A percentile compares a stretch with the other conserved stretches of the same genome.
phyloP scores from a whole-genome alignment of 2,113 vertebrate species.

The Centropus bengalensis region DNA sequence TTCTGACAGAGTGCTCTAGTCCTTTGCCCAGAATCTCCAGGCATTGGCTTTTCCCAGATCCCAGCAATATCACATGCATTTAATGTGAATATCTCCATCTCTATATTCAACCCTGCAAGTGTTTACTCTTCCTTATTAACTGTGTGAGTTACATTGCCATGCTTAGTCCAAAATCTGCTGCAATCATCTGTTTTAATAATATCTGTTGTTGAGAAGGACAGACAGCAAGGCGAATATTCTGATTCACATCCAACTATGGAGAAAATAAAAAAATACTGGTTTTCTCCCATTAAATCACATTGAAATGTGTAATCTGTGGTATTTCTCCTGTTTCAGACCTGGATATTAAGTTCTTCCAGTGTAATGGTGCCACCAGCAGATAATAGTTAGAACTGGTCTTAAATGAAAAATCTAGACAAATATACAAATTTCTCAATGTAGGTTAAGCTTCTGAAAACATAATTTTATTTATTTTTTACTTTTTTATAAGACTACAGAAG shows the following conservation, averaged over 20 bases:
- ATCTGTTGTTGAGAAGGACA: neutral
- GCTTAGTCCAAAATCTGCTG: neutral
- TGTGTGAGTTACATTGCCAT: neutral
- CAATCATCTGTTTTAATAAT: neutral
- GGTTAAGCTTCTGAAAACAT: neutral
- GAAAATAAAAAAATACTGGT: neutral
- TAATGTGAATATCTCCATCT: neutral
- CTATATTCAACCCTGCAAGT: neutral
- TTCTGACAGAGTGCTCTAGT: neutral
- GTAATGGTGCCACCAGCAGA: constrained; percentile 70
- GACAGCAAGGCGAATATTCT: neutral
- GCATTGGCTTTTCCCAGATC: neutral
- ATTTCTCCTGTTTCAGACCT: neutral
- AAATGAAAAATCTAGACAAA: neutral
- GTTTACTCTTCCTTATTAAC: neutral
- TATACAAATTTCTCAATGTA: neutral
- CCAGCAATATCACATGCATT: neutral
- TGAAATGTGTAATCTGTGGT: neutral
- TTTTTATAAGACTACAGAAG: neutral
- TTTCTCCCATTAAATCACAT: neutral
- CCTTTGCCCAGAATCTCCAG: neutral
- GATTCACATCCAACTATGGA: neutral
- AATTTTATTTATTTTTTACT: neutral
- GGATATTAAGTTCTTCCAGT: constrained; percentile 13
- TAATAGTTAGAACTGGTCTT: constrained; percentile 40